Evolutionary conservation across 2,888 invertebrate species (phyloP), one percentile per base, ranked within the genome.

Genomic region (Melanotus villosus): DNA sequence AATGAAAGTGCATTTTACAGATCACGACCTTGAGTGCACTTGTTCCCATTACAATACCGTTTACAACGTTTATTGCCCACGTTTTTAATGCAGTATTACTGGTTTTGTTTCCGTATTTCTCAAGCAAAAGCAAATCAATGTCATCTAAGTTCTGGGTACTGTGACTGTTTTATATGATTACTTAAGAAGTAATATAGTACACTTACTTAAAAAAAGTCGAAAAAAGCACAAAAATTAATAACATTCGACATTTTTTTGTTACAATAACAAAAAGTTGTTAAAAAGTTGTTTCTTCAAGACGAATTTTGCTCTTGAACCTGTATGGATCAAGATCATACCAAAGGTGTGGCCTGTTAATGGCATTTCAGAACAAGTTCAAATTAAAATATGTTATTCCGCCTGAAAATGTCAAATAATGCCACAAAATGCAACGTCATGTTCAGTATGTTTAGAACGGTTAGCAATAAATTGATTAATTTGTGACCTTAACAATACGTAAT

Each of bases 21-120:
- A 58, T 62, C 50, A 45, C 56, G 67, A 71, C 75, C 75, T 75
- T 75, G 73, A 73, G 54, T 68, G 72, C 70, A 68, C 50, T 62
- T 63, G 68, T 43, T 63, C 54, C 57, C 70, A 62, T 30, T 65
- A 45, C 50, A 60, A 19, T 38, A 54, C 52, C 56, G 34, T 45
- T 52, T 54, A 60, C 23, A 63, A 54, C 26, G 34, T 23, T n/a
- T 50, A 59, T 66, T n/a, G 36, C 14, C 36, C 38, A 56, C 26
- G 26, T 26, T 26, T 32, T 30, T 57, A 23, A 14, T 64, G 64
- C 58, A 52, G 45, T 58, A 3, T 65, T 45, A 65, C 57, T 47
- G 57, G 65, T 57, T 50, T 58, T 65, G 41, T 58, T 65, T 65
- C 65, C 65, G 57, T 50, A 34, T 65, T 65, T 50, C 58, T 50